Evolutionary conservation across 2,888 invertebrate species (phyloP), one percentile per base, ranked within the genome.

Genomic region (Philopedon plagiatum): DNA sequence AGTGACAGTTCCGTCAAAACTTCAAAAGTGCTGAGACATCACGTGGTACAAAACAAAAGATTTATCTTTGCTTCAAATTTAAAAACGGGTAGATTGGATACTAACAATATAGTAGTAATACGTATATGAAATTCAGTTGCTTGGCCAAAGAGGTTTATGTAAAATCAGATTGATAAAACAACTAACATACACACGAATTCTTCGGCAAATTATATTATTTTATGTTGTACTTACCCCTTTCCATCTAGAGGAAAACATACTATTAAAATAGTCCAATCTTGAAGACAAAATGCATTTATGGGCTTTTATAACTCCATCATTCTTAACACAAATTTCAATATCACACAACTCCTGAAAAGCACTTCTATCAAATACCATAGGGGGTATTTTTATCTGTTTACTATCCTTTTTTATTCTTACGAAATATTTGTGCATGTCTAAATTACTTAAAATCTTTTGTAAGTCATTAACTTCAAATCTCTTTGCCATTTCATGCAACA

Each of bases 281-380:
- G 94, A 92, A 0, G 92, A 91, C 15, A 96, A 85, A n/a, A 96
- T 86, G 81, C 95, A 96, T 80, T 92, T 93, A 82, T 96, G 96
- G 0, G 94, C 95, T 0, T 87, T 83, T 19, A 94, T 83, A 46
- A 77, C 76, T 23, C 78, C 78, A 2, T 81, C 81, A 75, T 85
- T 84, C 49, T 81, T 81, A 74, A 84, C 83, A 65, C 80, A 80
- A 9, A 87, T 78, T 4, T 76, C 75, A 5, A 86, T 81, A 76
- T 87, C 86, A 65, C 80, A 81, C 13, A 86, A 79, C 23, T 85
- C 81, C 5, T 82, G 78, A 58, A 79, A 80, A 29, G 75, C 72
- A 9, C 61, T 70, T 57, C 78, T 76, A 23, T 66, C 74, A 37
- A 78, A 70, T 15, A 63, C 62, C 32, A 68, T 74, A 56, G 60